Evolutionary conservation across 2,888 invertebrate genomes (phyloP), one percentile per base, ranked within the genome.

Genomic region (Ceriagrion tenellum): DNA sequence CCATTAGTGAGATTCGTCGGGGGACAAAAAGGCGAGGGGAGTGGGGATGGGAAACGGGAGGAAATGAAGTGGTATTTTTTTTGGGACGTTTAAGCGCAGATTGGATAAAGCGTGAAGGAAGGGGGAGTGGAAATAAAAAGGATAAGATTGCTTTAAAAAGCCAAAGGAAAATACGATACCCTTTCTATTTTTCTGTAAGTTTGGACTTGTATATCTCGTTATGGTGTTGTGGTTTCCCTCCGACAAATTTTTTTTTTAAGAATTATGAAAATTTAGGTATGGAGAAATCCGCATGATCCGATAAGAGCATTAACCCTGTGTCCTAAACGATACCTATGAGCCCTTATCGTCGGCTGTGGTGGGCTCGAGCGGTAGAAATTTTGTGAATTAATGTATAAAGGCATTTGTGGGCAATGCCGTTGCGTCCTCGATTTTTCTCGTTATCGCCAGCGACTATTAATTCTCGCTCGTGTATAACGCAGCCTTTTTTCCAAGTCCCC

Each of bases 1-100:
- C 81, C 81, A 81, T 81, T 81, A 81, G 81, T 81, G 81, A 81
- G 81, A 81, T 81, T 81, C 81, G 81, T 81, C 35, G 81, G 81
- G 81, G 81, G 81, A 81, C 30, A 81, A 81, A 81, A 81, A 81
- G 81, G 81, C 35, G 26, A 69, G 26, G 26, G 69, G 26, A 26
- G n/a, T n/a, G 69, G n/a, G 69, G n/a, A 26, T 69, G 81, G 81
- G 81, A 35, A 10, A n/a, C 26, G 23, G 59, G 26, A 69, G 81
- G 81, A 81, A 81, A 81, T 81, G 81, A 81, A 81, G 81, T 81
- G 81, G 69, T 69, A 59, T 69, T 69, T 69, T 74, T 74, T 81
- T 81, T 81, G 12, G 13, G 35, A 13, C 81, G 81, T 81, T 81
- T 81, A 81, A 81, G 81, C 81, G 81, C 30, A 81, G 81, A 81